Percentiles rank a stretch among this genome's conserved stretches.
phyloP scores from a whole-genome alignment of 1,140 invertebrate species.

The Macrocentrus cingulum region DNA sequence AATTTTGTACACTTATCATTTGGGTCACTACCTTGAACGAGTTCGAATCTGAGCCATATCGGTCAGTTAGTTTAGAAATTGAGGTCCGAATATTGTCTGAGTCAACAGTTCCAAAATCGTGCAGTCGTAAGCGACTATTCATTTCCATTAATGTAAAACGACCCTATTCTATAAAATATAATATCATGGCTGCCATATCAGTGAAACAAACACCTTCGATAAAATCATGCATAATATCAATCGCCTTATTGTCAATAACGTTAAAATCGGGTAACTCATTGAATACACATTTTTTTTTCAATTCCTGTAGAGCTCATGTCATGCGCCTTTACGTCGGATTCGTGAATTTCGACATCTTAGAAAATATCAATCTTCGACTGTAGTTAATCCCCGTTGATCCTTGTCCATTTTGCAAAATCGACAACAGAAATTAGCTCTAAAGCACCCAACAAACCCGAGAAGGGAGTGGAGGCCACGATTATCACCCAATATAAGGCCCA shows the following conservation, averaged over 20 bases:
- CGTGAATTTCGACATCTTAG: not conserved
- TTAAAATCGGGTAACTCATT: not conserved
- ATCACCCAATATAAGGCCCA: not conserved
- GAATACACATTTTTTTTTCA: not conserved
- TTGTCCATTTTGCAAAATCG: constrained; percentile 8
- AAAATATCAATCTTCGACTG: not conserved
- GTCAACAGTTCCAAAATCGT: constrained; percentile 1
- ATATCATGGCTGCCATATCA: not conserved
- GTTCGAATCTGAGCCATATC: too few relatives aligned
- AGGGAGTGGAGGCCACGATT: not conserved
- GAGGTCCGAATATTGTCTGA: not conserved
- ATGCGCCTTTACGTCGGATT: not conserved
- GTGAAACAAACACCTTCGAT: not conserved
- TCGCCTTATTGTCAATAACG: not conserved
- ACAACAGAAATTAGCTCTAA: not conserved
- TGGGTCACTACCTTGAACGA: too few relatives aligned
- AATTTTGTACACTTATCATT: too few relatives aligned
- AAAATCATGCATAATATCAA: constrained; percentile 9
- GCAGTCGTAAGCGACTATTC: not conserved
- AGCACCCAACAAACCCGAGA: not conserved
- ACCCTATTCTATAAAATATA: not conserved
- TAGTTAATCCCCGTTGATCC: not conserved
- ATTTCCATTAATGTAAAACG: not conserved
- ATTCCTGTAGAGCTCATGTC: not conserved
- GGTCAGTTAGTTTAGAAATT: too few relatives aligned